Evolutionary conservation across 2,113 vertebrate species (phyloP).

Genomic region (Cathartes aura): DNA sequence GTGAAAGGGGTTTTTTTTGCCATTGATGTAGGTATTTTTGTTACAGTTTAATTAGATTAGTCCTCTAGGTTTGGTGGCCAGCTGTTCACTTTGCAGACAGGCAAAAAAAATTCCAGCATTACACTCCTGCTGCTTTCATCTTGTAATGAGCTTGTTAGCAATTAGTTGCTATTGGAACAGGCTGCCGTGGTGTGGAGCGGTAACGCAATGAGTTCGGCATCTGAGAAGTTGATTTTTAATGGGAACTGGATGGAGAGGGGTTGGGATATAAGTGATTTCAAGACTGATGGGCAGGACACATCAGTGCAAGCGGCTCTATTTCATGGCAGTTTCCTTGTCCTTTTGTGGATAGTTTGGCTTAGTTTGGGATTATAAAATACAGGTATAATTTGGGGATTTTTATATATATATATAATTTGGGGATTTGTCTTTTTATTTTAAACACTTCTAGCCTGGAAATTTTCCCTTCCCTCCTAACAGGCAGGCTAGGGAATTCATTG

Average conservation of each 20-base stretch:
- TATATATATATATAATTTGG: too few relatives aligned
- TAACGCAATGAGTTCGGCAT: accelerated
- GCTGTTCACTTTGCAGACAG: conserved; percentile 43
- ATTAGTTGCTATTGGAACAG: conserved; percentile 28
- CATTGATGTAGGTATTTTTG: neutral
- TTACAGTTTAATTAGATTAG: neutral
- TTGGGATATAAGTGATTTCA: neutral
- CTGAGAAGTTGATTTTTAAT: neutral
- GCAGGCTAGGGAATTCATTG: neutral
- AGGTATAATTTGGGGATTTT: neutral
- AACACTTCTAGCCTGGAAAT: neutral
- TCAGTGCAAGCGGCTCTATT: accelerated
- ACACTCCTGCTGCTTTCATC: conserved; percentile 27
- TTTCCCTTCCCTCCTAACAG: neutral
- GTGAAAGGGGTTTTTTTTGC: neutral
- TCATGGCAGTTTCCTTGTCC: neutral
- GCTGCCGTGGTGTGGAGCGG: neutral
- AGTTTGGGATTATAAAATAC: neutral
- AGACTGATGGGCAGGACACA: neutral
- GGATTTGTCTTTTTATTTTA: neutral
- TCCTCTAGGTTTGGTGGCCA: conserved; percentile 24
- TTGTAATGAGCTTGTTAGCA: conserved; percentile 60
- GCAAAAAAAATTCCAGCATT: neutral
- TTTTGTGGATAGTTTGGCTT: neutral
- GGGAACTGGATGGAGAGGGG: neutral